phyloP scores from a whole-genome alignment of 2,113 vertebrate species.

The Leucopternis melanops region DNA sequence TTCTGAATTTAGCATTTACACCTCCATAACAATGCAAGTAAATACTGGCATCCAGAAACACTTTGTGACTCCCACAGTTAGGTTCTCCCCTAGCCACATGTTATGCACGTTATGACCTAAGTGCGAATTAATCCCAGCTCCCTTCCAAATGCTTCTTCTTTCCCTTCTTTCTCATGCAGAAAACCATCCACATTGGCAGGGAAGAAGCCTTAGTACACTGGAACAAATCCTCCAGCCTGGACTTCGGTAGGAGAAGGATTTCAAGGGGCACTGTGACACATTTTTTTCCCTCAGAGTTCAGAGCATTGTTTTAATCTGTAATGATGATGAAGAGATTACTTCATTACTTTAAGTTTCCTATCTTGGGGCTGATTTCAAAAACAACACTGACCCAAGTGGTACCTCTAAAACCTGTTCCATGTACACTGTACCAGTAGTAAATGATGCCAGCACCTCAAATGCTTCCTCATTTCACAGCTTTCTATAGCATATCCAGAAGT shows the following conservation, averaged over 20 bases:
- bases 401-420: neutral
- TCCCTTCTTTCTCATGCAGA: neutral
- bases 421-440: neutral
- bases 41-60: neutral
- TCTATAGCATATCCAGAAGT: neutral
- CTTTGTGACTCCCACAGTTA: neutral
- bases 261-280: neutral
- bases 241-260: neutral
- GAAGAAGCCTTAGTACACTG: neutral
- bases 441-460: neutral
- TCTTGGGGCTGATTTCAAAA: neutral
- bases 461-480: neutral
- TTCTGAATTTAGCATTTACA: neutral
- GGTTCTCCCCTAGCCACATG: neutral
- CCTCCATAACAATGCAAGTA: neutral
- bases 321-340: neutral
- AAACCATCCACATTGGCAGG: neutral
- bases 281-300: neutral
- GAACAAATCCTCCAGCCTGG: neutral
- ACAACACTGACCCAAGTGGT: neutral
- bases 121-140: neutral
- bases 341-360: neutral
- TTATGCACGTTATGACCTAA: neutral
- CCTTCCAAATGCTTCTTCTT: neutral
- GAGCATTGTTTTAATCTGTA: neutral